Conservation (phyloP, 2,888 invertebrate genomes). For the Nymphalis polychloros region DNA sequence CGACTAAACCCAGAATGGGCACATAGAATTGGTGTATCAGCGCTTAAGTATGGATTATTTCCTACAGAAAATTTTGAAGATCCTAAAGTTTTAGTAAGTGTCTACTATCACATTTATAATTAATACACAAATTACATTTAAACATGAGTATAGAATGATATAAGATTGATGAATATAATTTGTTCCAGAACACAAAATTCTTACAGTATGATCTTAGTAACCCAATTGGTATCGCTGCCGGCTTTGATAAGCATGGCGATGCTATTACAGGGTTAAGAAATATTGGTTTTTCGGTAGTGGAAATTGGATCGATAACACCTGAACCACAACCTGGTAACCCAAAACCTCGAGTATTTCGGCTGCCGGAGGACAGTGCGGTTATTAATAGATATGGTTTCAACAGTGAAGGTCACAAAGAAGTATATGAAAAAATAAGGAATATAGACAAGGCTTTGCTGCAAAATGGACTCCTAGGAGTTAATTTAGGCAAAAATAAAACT, state of each 20-base stretch:
- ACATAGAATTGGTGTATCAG: constrained; percentile 89
- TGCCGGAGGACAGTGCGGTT: constrained; percentile 91
- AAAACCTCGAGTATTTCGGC: constrained; percentile 94
- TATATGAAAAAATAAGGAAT: constrained; percentile 84
- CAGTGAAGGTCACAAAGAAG: constrained; percentile 93
- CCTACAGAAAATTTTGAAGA: constrained; percentile 83
- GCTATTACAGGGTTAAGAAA: constrained; percentile 90
- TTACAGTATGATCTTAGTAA: constrained; percentile 89
- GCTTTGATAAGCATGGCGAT: constrained; percentile 98
- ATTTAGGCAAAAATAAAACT: constrained; percentile 97
- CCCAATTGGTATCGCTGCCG: constrained; percentile 98
- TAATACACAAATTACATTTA: not conserved
- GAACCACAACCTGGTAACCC: constrained; percentile 95
- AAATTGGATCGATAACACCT: constrained; percentile 98
- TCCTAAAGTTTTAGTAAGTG: constrained; percentile 83
- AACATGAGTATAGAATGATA: not conserved
- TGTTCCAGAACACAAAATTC: constrained; percentile 84
- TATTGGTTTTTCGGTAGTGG: constrained; percentile 96
- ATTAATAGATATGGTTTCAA: constrained; percentile 97
- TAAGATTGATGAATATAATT: not conserved
- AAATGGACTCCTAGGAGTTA: constrained; percentile 91
- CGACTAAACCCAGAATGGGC: constrained; percentile 90
- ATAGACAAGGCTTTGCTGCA: constrained; percentile 79
- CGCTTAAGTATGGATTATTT: constrained; percentile 89
- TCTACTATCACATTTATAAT: constrained; percentile 7